Evolutionary conservation across 2,113 vertebrate genomes (phyloP).

Genomic region (Brevimyrus niger): DNA sequence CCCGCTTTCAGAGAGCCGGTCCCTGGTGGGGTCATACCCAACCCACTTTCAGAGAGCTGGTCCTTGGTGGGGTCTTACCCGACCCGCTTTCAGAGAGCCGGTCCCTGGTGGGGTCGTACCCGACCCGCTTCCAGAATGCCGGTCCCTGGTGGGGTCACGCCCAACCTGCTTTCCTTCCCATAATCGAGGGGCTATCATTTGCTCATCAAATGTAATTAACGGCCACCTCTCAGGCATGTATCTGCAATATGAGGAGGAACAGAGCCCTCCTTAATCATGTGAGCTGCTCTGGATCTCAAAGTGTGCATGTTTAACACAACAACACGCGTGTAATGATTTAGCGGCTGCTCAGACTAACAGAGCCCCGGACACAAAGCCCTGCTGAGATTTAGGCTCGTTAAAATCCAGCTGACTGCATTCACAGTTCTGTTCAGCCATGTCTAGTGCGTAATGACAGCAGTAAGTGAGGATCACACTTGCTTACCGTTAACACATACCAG

Average conservation of each 20-base stretch:
- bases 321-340: neutral
- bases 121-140: too few relatives aligned
- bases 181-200: constrained; percentile 5
- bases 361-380: neutral
- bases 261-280: neutral
- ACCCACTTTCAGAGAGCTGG: too few relatives aligned
- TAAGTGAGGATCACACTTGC: neutral
- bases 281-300: neutral
- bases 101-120: too few relatives aligned
- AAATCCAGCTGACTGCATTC: neutral
- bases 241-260: neutral
- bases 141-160: too few relatives aligned
- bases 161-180: neutral
- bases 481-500: neutral
- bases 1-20: too few relatives aligned
- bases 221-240: neutral
- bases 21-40: too few relatives aligned
- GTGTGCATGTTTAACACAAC: neutral
- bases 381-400: neutral
- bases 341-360: neutral
- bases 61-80: too few relatives aligned
- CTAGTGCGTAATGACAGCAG: neutral
- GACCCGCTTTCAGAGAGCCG: too few relatives aligned
- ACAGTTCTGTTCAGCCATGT: neutral
- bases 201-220: constrained; percentile 14